These are phyloP conservation scores for Acanthaster planci DNA, from an alignment of 35 echinoderm and acorn worm genomes.

Conservation along the genomic window DNA sequence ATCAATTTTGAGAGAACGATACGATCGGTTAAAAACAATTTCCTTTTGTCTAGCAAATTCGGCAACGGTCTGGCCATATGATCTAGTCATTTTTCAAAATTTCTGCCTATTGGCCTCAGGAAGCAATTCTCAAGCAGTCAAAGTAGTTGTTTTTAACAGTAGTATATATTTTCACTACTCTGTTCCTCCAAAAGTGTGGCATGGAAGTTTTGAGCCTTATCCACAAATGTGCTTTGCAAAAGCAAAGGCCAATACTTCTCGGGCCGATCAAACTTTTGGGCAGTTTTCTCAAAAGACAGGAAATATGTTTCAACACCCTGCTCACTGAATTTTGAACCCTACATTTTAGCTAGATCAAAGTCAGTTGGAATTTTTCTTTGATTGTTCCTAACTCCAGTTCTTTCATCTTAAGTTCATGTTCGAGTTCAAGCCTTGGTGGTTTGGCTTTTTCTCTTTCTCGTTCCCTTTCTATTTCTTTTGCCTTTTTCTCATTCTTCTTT, in stretches of 20 bases:
- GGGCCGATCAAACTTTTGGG: neutral
- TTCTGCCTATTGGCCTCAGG: conserved; percentile 27
- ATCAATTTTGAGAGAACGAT: neutral
- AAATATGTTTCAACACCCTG: conserved; percentile 23
- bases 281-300: conserved; percentile 38
- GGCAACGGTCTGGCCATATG: neutral
- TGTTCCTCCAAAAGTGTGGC: neutral
- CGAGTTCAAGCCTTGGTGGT: too few species aligned
- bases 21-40: conserved; percentile 16
- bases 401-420: too few species aligned
- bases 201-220: neutral
- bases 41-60: conserved; percentile 30
- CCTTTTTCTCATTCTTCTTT: too few species aligned
- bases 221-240: neutral
- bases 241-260: too few species aligned
- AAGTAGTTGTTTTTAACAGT: neutral
- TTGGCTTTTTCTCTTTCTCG: too few species aligned
- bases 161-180: neutral
- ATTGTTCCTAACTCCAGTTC: too few species aligned
- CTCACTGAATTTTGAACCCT: conserved; percentile 18
- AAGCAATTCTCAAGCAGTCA: conserved; percentile 21
- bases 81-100: conserved; percentile 23
- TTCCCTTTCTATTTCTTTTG: too few species aligned
- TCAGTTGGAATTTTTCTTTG: neutral
- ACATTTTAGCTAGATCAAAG: conserved; percentile 28